A percentile compares a stretch with the other conserved stretches of the same genome.
These are phyloP conservation scores for Lipophrys pholis DNA, from an alignment of 2,113 vertebrate species.

Conservation along the genomic window DNA sequence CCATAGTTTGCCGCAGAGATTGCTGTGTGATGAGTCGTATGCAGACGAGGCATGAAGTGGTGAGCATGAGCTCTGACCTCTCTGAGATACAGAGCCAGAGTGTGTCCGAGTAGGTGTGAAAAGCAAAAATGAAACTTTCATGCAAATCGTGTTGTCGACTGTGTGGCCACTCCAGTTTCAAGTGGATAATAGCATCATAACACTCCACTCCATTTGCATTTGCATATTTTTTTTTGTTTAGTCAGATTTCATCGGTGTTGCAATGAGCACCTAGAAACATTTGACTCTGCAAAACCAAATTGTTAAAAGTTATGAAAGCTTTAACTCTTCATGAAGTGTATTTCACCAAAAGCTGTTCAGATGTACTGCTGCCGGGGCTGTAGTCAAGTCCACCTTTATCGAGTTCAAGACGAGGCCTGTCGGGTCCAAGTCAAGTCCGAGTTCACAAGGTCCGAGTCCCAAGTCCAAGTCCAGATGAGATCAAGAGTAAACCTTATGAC, in stretches of 20 bases:
- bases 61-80: constrained; percentile 31
- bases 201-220: constrained; percentile 14
- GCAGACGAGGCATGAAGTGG: constrained; percentile 39
- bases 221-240: constrained; percentile 43
- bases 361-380: no score
- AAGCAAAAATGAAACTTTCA: constrained; percentile 39
- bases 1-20: constrained; percentile 34
- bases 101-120: constrained; percentile 5
- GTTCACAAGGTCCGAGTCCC: no score
- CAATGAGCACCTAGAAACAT: constrained; percentile 15
- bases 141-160: constrained; percentile 46
- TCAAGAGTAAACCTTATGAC: no score
- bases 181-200: constrained; percentile 43
- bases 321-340: neutral
- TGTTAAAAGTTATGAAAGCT: neutral
- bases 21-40: constrained; percentile 58
- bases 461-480: no score
- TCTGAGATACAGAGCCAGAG: constrained; percentile 5
- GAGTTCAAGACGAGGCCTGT: no score
- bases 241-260: constrained; percentile 41
- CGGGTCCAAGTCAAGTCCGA: no score
- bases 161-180: constrained; percentile 38
- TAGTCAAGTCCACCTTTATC: no score
- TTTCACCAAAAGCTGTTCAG: neutral
- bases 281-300: constrained; percentile 9